These are phyloP conservation scores for Drosophila pruinosa DNA, from an alignment of 1,140 invertebrate species.

Conservation along the genomic window DNA sequence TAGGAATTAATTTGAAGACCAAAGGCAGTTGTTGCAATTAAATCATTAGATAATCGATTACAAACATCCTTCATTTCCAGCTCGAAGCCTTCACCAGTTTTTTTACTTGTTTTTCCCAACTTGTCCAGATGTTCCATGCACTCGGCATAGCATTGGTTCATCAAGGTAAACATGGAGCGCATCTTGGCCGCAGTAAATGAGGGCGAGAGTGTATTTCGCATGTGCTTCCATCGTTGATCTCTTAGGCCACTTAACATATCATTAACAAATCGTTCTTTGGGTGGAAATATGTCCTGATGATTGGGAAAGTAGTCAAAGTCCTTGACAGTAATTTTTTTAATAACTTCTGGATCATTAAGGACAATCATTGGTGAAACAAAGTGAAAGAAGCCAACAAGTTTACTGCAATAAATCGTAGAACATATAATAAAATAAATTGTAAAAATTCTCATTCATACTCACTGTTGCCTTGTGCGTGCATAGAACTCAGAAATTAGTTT, in stretches of 20 bases:
- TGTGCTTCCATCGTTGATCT: slow-evolving; percentile 85
- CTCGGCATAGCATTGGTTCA: slow-evolving; percentile 76
- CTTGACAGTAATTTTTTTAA: slow-evolving; percentile 86
- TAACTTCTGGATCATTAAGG: slow-evolving; percentile 85
- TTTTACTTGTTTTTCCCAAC: background rate
- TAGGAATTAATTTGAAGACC: slow-evolving; percentile 84
- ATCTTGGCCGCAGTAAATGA: slow-evolving; percentile 86
- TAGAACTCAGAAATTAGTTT: slow-evolving; percentile 54
- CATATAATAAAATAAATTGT: background rate
- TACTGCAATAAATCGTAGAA: slow-evolving; percentile 70
- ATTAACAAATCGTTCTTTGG: slow-evolving; percentile 84
- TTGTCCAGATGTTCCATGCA: slow-evolving; percentile 50
- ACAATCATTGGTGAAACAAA: slow-evolving; percentile 84
- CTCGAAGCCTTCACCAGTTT: slow-evolving; percentile 51
- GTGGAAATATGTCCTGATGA: slow-evolving; percentile 83
- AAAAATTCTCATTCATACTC: slow-evolving; percentile 26
- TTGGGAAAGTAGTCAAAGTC: slow-evolving; percentile 87
- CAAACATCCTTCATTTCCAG: slow-evolving; percentile 83
- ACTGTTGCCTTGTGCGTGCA: slow-evolving; percentile 54
- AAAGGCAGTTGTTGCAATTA: slow-evolving; percentile 84
- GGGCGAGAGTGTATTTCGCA: slow-evolving; percentile 85
- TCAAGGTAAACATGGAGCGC: slow-evolving; percentile 83
- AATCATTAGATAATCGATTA: slow-evolving; percentile 83
- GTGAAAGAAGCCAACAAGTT: slow-evolving; percentile 84
- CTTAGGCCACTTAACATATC: slow-evolving; percentile 84